Evolutionary conservation across 2,888 invertebrate species (phyloP).

Genomic region (Drosophila conformis): DNA sequence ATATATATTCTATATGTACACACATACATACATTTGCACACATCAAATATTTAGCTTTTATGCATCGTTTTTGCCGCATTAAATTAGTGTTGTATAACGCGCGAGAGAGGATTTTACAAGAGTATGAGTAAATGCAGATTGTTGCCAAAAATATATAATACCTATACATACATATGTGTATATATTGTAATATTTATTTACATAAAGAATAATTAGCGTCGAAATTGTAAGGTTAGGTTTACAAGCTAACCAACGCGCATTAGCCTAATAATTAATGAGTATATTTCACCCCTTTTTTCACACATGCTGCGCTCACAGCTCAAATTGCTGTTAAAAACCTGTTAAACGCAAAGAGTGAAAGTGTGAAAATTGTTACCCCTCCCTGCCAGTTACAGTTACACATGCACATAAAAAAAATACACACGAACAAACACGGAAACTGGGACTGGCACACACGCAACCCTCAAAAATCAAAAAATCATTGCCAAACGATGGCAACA

Average conservation of each 20-base stretch:
- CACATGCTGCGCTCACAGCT: constrained; percentile 39
- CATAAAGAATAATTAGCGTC: constrained; percentile 10
- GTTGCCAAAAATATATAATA: constrained; percentile 58
- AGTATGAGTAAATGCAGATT: constrained; percentile 30
- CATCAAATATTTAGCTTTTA: constrained; percentile 75
- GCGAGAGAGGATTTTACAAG: constrained; percentile 29
- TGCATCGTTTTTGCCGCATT: constrained; percentile 66
- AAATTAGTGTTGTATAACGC: constrained; percentile 75
- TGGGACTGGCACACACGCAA: constrained; percentile 58
- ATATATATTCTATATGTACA: constrained; percentile 36
- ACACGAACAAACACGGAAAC: constrained; percentile 24
- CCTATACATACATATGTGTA: constrained; percentile 1
- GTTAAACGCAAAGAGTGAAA: constrained; percentile 76
- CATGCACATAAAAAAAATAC: constrained; percentile 19
- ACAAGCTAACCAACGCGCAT: constrained; percentile 8
- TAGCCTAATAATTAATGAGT: constrained; percentile 47
- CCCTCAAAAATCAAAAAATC: constrained; percentile 76
- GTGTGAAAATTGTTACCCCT: constrained; percentile 67
- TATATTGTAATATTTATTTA: constrained; percentile 8
- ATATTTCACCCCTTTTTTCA: constrained; percentile 39
- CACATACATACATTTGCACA: constrained; percentile 31
- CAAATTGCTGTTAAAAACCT: constrained; percentile 69
- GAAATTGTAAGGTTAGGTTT: constrained; percentile 41
- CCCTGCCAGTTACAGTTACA: background rate
- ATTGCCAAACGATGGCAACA: constrained; percentile 69